Percentiles rank a stretch among this genome's conserved stretches.
Conservation (phyloP, 2,888 invertebrate genomes). For the Pyrrhia umbra region DNA sequence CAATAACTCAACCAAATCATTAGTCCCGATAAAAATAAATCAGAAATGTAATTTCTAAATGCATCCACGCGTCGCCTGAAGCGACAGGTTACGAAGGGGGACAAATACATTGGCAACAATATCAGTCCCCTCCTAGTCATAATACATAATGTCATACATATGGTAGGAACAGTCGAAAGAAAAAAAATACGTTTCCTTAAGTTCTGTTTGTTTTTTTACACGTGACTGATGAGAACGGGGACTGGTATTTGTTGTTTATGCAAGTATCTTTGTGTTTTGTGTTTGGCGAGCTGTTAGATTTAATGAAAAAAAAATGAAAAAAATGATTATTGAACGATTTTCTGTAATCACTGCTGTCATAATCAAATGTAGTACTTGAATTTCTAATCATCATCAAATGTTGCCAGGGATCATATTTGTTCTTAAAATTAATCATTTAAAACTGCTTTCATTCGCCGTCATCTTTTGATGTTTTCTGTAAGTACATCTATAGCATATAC, state of each 20-base stretch:
- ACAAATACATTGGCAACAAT: constrained; percentile 39
- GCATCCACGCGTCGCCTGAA: constrained; percentile 41
- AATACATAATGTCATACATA: constrained; percentile 32
- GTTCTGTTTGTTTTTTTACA: constrained; percentile 50
- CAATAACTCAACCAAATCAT: background rate
- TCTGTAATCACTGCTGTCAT: no score
- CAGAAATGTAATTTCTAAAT: constrained; percentile 40
- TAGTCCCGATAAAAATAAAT: constrained; percentile 31
- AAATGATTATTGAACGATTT: no score
- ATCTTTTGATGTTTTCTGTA: no score
- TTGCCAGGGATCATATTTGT: no score
- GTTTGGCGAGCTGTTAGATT: background rate
- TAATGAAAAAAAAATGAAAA: no score
- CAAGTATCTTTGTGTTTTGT: background rate
- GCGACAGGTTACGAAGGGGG: constrained; percentile 38
- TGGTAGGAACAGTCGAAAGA: constrained; percentile 23
- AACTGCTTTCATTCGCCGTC: no score
- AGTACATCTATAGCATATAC: background rate
- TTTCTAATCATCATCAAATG: no score
- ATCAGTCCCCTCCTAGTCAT: constrained; percentile 30
- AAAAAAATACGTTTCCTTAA: constrained; percentile 42
- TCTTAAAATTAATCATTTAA: no score
- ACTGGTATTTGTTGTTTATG: constrained; percentile 15
- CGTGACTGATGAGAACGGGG: constrained; percentile 32
- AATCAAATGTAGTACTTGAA: no score